Base-by-base conservation (phyloP, 2,113 vertebrate genomes). In the Echinops telfairi region DNA sequence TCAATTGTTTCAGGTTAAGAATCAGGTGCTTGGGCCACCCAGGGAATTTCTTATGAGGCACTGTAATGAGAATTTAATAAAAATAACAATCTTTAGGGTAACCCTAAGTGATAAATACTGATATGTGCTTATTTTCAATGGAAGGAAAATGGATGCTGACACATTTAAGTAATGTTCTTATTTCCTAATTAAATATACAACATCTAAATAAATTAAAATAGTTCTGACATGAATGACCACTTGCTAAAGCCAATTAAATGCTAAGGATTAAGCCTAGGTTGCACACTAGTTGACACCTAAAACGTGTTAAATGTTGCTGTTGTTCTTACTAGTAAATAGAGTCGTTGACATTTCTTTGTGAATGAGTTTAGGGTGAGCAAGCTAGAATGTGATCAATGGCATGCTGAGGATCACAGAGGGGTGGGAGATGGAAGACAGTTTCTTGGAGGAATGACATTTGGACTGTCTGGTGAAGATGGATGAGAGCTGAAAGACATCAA, bases 391-490 rank as follows among this genome's bases (percentile, higher is more conserved):
- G 58, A 66, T 23, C 75, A 82, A 75, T 68, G 8, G 8, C 58
- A n/a, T 80, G 36, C 58, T 36, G 86, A 64, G 78, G 53, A 25
- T 75, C 71, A 43, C 8, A 88, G 86, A 7, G 79, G 84, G 79
- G 8, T 88, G 16, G 4, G 12, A 12, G 4, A 79, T 83, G 19
- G 83, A 73, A n/a, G 68, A 79, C 62, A 15, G 22, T 66, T 66
- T 87, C 31, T 81, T 36, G 85, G 19, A 88, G 38, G 78, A 77
- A 91, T 66, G 17, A 73, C 38, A 86, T 58, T 57, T 93, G 77
- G 78, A 6, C 38, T 76, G 31, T 58, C 31, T 57, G 9, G 15
- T 2, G 57, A 89, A 22, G 79, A 29, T 38, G 36, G 64, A 84
- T 77, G 38, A 33, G 22, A 79, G 31, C 33, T 43, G 23, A 62